These are phyloP conservation scores for Scomber colias DNA, from an alignment of 2,113 vertebrate genomes.

Conservation along the genomic window DNA sequence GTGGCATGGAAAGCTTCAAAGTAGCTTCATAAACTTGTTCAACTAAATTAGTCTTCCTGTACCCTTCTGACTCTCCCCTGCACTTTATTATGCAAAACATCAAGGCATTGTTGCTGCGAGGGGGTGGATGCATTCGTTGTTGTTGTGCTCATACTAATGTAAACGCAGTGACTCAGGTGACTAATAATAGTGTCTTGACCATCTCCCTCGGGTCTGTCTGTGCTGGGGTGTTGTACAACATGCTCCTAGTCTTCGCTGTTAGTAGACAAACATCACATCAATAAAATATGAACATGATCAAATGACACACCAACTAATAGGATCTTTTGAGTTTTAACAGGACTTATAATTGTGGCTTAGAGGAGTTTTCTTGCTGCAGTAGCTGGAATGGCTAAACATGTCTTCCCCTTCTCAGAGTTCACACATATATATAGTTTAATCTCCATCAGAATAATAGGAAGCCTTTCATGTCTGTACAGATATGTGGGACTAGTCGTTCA, in stretches of 20 bases:
- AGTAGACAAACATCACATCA: constrained; percentile 8
- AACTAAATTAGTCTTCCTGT: constrained; percentile 3
- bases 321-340: too few species aligned
- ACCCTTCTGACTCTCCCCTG: background rate
- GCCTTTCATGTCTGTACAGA: background rate
- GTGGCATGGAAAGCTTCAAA: background rate
- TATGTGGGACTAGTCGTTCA: constrained; percentile 1
- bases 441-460: background rate
- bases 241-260: background rate
- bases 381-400: too few species aligned
- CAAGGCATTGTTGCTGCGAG: constrained; percentile 9
- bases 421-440: background rate
- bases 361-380: too few species aligned
- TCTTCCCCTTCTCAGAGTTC: background rate
- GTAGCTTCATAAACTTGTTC: constrained; percentile 8
- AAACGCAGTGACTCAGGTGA: constrained; percentile 48
- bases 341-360: too few species aligned
- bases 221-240: background rate
- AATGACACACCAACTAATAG: background rate
- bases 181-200: constrained; percentile 53
- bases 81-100: constrained; percentile 46
- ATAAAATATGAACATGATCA: background rate
- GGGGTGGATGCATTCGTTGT: constrained; percentile 34
- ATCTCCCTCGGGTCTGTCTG: background rate
- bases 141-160: constrained; percentile 25